phyloP scores from a whole-genome alignment of 2,113 vertebrate species.

The Nerophis ophidion region DNA sequence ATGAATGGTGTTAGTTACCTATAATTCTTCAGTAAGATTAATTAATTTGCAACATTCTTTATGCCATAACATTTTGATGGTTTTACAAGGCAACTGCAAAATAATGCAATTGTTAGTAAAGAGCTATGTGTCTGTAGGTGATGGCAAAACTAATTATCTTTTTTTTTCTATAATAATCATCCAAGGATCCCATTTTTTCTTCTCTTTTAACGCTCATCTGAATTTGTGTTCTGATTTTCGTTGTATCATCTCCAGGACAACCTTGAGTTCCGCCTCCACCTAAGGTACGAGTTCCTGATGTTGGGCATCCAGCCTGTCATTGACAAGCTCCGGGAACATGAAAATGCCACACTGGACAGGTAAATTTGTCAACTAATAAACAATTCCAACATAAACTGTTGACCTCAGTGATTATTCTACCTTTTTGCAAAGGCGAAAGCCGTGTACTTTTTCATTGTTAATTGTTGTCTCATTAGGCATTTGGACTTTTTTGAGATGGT shows the following conservation, averaged over 20 bases:
- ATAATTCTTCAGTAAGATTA: no score
- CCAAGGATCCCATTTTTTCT: no score
- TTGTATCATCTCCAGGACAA: conserved; percentile 76
- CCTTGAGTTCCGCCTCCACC: conserved; percentile 92
- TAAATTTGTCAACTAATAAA: conserved; percentile 50
- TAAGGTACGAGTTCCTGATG: conserved; percentile 97
- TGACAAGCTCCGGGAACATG: conserved; percentile 90
- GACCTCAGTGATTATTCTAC: background rate
- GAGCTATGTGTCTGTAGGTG: no score
- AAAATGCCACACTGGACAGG: conserved; percentile 93
- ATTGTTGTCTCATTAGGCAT: conserved; percentile 71
- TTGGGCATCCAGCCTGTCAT: conserved; percentile 95
- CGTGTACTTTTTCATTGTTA: background rate
- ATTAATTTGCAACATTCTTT: no score
- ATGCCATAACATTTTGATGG: no score
- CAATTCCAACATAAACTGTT: background rate
- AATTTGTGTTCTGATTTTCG: no score
- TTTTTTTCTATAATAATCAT: no score
- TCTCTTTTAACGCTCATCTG: no score
- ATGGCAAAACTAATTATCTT: no score
- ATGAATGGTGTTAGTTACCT: no score
- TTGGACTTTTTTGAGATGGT: conserved; percentile 99
- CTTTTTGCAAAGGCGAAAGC: background rate
- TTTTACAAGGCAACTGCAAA: no score
- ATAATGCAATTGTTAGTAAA: no score